These are phyloP conservation scores for Actinernus sp. DNA, from an alignment of 92 coral and sea anemone genomes.

Conservation along the genomic window DNA sequence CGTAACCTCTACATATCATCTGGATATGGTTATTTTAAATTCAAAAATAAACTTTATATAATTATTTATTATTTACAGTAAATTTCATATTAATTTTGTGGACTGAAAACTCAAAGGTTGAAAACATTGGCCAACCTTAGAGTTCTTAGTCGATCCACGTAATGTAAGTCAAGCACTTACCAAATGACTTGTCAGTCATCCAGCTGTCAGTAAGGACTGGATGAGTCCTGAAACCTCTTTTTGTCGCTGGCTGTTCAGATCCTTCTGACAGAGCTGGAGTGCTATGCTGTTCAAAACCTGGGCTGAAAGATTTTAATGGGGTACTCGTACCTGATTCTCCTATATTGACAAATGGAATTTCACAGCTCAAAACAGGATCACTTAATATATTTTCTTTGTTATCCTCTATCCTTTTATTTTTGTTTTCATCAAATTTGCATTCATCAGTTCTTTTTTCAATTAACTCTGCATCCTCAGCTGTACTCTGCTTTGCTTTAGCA, in stretches of 20 bases:
- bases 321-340: neutral
- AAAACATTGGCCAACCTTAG: neutral
- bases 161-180: slow-evolving; percentile 24
- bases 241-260: neutral
- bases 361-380: neutral
- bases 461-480: no score
- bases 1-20: no score
- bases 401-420: neutral
- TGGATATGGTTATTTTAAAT: neutral
- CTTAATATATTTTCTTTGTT: neutral
- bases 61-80: neutral
- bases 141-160: neutral
- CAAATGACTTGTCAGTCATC: slow-evolving; percentile 85
- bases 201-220: slow-evolving; percentile 70
- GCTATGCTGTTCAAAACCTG: neutral
- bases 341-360: neutral
- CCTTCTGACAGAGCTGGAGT: neutral
- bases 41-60: neutral
- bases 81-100: no score
- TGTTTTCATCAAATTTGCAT: neutral
- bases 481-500: neutral
- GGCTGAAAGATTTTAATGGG: neutral
- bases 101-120: neutral
- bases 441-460: neutral
- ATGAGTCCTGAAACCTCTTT: slow-evolving; percentile 12